Conservation (phyloP, 2,797 vertebrate species). For the Cossypha polioptera region DNA sequence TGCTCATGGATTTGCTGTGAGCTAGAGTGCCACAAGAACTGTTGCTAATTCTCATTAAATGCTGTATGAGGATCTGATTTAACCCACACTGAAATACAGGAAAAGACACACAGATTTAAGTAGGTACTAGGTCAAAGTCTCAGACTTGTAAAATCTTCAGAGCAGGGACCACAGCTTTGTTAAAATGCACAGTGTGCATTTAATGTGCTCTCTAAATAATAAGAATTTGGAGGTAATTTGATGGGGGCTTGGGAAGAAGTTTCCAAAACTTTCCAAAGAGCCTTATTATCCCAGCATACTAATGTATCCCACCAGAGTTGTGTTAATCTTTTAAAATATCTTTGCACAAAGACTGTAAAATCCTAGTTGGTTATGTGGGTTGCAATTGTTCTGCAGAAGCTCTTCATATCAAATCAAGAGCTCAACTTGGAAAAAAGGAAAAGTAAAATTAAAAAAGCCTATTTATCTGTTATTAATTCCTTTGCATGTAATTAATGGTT, state of each 20-base stretch:
- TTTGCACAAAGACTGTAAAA: slow-evolving; percentile 14
- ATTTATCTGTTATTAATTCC: not conserved
- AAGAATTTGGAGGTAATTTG: slow-evolving; percentile 24
- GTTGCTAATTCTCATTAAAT: not conserved
- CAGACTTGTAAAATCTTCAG: slow-evolving; percentile 31
- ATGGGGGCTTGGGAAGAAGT: not conserved
- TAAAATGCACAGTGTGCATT: not conserved
- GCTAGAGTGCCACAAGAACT: not conserved
- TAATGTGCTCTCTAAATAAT: slow-evolving; percentile 5
- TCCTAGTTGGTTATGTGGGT: not conserved
- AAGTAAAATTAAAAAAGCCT: not conserved
- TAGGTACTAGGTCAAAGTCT: slow-evolving; percentile 12
- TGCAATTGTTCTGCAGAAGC: not conserved
- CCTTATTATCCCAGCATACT: not conserved
- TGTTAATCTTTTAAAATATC: not conserved
- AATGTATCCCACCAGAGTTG: not conserved
- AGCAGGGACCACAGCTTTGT: slow-evolving; percentile 15
- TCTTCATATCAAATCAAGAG: not conserved
- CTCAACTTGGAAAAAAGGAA: not conserved
- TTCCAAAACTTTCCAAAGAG: slow-evolving; percentile 15
- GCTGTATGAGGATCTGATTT: not conserved
- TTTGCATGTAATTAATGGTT: not conserved
- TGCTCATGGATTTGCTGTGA: not conserved
- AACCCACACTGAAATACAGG: slow-evolving; percentile 4
- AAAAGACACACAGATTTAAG: slow-evolving; percentile 34